A percentile compares a stretch with the other conserved stretches of the same genome.
Conservation (phyloP, 2,113 vertebrate species). For the Hippocampus comes region DNA sequence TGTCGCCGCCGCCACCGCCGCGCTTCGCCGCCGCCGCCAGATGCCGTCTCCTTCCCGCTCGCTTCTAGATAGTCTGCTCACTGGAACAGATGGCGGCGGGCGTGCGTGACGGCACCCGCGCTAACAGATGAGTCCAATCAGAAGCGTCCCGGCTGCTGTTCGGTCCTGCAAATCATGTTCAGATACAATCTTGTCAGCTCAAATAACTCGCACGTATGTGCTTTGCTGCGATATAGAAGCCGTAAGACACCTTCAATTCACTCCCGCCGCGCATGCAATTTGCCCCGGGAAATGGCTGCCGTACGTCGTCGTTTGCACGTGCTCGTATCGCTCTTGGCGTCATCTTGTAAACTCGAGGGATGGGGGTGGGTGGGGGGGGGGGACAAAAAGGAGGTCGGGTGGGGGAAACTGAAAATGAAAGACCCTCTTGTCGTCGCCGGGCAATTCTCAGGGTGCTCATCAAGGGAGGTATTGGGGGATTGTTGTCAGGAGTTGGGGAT, state of each 20-base stretch:
- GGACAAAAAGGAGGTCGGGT: too few species aligned
- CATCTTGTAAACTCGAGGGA: conserved; percentile 25
- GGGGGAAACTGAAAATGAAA: conserved; percentile 29
- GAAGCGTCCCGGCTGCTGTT: conserved; percentile 15
- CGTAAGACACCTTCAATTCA: conserved; percentile 21
- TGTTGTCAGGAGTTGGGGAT: conserved; percentile 49
- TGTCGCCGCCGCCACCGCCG: too few species aligned
- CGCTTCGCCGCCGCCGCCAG: neutral
- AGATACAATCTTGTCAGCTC: conserved; percentile 20
- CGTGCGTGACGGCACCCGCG: conserved; percentile 24
- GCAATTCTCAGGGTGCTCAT: conserved; percentile 12
- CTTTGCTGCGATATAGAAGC: conserved; percentile 29
- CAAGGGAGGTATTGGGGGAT: conserved; percentile 42
- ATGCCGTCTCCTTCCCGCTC: neutral
- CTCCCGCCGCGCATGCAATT: conserved; percentile 18
- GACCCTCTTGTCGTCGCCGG: conserved; percentile 33
- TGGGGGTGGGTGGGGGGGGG: neutral
- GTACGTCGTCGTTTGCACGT: neutral
- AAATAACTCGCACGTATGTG: conserved; percentile 22
- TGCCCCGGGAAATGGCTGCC: conserved; percentile 7
- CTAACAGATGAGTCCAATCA: conserved; percentile 36
- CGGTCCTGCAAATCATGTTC: conserved; percentile 3
- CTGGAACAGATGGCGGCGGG: conserved; percentile 26
- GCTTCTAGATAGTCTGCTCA: conserved; percentile 7
- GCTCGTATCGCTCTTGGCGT: conserved; percentile 20